Evolutionary conservation across 2,113 vertebrate species (phyloP).

Genomic region (Paralichthys olivaceus): DNA sequence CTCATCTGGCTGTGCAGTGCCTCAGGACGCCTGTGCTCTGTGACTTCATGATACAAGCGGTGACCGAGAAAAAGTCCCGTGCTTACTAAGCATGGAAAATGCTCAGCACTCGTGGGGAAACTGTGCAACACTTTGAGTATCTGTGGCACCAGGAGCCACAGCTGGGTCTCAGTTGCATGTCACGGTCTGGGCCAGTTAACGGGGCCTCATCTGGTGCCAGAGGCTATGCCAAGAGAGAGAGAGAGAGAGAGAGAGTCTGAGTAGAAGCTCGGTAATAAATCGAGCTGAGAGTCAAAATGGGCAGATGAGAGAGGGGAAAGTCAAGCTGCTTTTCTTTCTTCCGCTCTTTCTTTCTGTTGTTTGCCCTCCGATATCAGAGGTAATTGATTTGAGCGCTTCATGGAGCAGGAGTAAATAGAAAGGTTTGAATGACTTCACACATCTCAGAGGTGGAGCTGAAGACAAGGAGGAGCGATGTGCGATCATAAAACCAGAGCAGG

Average conservation of each 20-base stretch:
- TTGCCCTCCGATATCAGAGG: conserved; percentile 48
- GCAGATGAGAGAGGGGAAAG: conserved; percentile 22
- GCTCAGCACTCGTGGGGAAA: conserved; percentile 11
- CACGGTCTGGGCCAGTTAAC: conserved; percentile 46
- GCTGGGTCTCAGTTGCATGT: conserved; percentile 48
- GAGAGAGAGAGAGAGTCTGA: conserved; percentile 19
- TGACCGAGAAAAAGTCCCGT: conserved; percentile 34
- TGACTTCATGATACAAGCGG: background rate
- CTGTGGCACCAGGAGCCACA: conserved; percentile 58
- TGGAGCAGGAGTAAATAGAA: conserved; percentile 23
- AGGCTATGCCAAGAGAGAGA: conserved; percentile 32
- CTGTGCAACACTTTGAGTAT: conserved; percentile 44
- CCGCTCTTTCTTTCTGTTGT: conserved; percentile 10
- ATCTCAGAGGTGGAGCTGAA: conserved; percentile 14
- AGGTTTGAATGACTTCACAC: conserved; percentile 37
- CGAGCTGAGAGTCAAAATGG: conserved; percentile 12
- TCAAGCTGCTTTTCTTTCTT: conserved; percentile 18
- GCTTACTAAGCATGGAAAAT: conserved; percentile 48
- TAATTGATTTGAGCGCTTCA: conserved; percentile 57
- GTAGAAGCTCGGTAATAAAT: conserved; percentile 40
- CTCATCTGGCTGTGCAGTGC: conserved; percentile 64
- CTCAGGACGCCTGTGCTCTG: conserved; percentile 2
- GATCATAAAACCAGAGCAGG: conserved; percentile 32
- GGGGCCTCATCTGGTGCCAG: conserved; percentile 63
- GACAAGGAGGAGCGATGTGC: background rate